phyloP scores from a whole-genome alignment of 2,797 vertebrate genomes.

The Rhynchonycteris naso region DNA sequence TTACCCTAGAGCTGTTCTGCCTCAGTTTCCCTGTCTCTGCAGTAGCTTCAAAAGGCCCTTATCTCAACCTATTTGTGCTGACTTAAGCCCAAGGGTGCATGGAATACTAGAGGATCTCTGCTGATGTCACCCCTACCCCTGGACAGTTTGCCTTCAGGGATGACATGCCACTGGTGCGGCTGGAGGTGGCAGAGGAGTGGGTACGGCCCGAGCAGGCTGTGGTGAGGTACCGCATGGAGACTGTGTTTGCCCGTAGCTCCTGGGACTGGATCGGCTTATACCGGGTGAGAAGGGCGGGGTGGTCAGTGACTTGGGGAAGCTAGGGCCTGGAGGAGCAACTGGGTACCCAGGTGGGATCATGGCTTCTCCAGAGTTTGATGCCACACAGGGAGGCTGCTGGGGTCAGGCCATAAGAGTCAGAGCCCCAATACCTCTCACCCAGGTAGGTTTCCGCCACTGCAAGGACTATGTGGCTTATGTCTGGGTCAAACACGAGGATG shows the following conservation, averaged over 20 bases:
- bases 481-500: conserved; percentile 97
- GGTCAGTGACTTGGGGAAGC: background rate
- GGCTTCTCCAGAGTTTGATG: background rate
- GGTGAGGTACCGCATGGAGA: conserved; percentile 90
- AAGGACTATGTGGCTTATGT: conserved; percentile 97
- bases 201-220: conserved; percentile 90
- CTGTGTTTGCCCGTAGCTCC: conserved; percentile 93
- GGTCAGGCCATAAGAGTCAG: background rate
- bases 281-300: conserved; percentile 87
- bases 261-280: conserved; percentile 99
- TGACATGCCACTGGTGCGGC: conserved; percentile 90
- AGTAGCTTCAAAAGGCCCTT: background rate
- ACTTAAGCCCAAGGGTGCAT: background rate
- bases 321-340: background rate
- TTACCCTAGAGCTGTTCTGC: background rate
- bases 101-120: background rate
- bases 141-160: conserved; percentile 93
- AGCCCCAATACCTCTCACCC: background rate
- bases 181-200: conserved; percentile 97
- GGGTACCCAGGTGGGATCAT: background rate
- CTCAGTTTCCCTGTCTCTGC: background rate
- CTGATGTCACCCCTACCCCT: background rate
- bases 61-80: background rate
- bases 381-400: conserved; percentile 39
- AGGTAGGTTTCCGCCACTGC: conserved; percentile 98